A percentile compares a stretch with the other conserved stretches of the same genome.
Conservation (phyloP, 2,888 invertebrate species). For the Busseola fusca region DNA sequence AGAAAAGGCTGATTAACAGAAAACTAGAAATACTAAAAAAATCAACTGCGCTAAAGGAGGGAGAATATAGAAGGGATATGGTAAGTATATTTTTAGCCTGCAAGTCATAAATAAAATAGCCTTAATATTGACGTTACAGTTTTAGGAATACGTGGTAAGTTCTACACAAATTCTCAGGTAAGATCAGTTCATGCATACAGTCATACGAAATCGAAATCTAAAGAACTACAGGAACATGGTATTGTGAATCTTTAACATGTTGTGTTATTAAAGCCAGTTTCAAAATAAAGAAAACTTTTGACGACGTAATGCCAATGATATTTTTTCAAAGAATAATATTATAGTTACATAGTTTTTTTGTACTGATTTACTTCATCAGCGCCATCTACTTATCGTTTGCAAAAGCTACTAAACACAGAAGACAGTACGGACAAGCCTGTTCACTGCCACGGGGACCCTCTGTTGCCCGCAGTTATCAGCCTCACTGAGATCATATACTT, state of each 20-base stretch:
- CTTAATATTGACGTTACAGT: slow-evolving; percentile 31
- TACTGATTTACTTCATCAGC: background rate
- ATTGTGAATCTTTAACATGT: slow-evolving; percentile 60
- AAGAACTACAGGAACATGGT: slow-evolving; percentile 61
- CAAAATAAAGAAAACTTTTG: background rate
- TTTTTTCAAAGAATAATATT: background rate
- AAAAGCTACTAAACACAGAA: background rate
- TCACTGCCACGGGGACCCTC: background rate
- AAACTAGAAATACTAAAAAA: slow-evolving; percentile 5
- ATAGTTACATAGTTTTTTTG: background rate
- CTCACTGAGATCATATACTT: background rate
- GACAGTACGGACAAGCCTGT: background rate
- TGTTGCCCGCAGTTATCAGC: no score
- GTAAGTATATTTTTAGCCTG: slow-evolving; percentile 3
- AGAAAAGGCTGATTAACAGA: background rate
- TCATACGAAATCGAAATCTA: slow-evolving; percentile 65
- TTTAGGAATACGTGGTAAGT: slow-evolving; percentile 33
- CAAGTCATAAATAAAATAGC: slow-evolving; percentile 2
- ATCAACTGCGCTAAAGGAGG: background rate
- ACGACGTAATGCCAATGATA: background rate
- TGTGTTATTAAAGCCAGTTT: background rate
- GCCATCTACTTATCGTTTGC: slow-evolving; percentile 31
- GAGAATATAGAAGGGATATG: slow-evolving; percentile 4
- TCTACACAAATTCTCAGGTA: slow-evolving; percentile 40
- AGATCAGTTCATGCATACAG: slow-evolving; percentile 62